Evolutionary conservation across 2,113 vertebrate genomes (phyloP), one percentile per base, ranked within the genome.

Genomic region (Australoheros scitulus): DNA sequence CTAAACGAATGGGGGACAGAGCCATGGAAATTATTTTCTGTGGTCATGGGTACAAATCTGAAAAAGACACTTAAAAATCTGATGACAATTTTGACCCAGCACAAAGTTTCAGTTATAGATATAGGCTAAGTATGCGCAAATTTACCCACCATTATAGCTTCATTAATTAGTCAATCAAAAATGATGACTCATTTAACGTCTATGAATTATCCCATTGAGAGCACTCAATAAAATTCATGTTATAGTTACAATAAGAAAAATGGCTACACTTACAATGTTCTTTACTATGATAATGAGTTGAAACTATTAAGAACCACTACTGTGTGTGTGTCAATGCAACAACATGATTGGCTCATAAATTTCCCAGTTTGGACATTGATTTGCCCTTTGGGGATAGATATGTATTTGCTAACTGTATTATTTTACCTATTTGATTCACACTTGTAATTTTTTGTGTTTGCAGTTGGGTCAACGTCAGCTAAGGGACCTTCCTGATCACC

Each of bases 41-140:
- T 26, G 38, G 0, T 2, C 63, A 68, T 43, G 6, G 38, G 38
- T 0, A 0, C 38, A 68, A 68, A 43, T 11, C 7, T 26, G 63
- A 15, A 65, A 22, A 22, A 36, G 5, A 2, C 11, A 5, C 41
- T 43, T 47, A 47, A 47, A 43, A 47, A 4, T 47, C 5, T 47
- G 43, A 13, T 47, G 13, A 47, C 43, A 47, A 36, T 36, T 36
- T 14, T 47, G 11, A 22, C 0, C 0, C 6, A 3, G 1, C 1
- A 18, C 18, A 68, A 68, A 3, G 4, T 47, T 47, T 47, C 13
- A 4, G 3, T 43, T 13, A 13, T 13, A 47, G 4, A 13, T 47
- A 15, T 47, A 50, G 1, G 38, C 38, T 24, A 22, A 57, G 10
- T 11, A n/a, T n/a, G 55, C 20, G 22, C 50, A 56, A 56, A 9